phyloP scores from a whole-genome alignment of 2,113 vertebrate species.

The Ictalurus furcatus region DNA sequence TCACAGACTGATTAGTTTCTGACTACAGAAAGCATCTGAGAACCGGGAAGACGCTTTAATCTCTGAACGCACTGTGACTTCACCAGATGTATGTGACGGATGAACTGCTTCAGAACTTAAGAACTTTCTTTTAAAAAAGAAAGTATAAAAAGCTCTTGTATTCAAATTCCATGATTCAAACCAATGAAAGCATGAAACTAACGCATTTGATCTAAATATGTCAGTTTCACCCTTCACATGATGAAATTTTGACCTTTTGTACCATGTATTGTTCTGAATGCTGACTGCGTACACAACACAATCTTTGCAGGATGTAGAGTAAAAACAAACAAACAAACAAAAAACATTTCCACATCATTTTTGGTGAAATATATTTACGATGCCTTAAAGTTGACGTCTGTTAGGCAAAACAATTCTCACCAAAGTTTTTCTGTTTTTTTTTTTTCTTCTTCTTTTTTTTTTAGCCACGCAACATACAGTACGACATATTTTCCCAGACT shows the following conservation, averaged over 20 bases:
- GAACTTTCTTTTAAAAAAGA: not conserved
- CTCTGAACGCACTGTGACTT: not conserved
- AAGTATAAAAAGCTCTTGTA: not conserved
- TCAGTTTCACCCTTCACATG: too few species aligned
- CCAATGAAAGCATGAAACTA: not conserved
- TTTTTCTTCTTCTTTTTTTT: too few species aligned
- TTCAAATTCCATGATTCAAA: not conserved
- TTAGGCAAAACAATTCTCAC: too few species aligned
- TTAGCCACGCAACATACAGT: too few species aligned
- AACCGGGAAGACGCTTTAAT: not conserved
- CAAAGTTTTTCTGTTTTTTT: too few species aligned
- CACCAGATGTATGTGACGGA: not conserved
- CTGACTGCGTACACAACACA: not conserved
- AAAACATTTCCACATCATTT: too few species aligned
- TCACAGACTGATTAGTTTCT: constrained; percentile 1
- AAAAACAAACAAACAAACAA: too few species aligned
- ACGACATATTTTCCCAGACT: too few species aligned
- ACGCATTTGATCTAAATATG: not conserved
- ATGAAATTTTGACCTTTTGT: not conserved
- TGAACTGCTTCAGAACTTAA: not conserved
- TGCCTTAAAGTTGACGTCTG: too few species aligned
- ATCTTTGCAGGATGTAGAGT: not conserved
- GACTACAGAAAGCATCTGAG: not conserved
- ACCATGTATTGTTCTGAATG: not conserved
- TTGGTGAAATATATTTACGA: too few species aligned